Percentiles rank a stretch among this genome's conserved stretches.
phyloP scores from a whole-genome alignment of 2,113 vertebrate species.

The Myxocyprinus asiaticus region DNA sequence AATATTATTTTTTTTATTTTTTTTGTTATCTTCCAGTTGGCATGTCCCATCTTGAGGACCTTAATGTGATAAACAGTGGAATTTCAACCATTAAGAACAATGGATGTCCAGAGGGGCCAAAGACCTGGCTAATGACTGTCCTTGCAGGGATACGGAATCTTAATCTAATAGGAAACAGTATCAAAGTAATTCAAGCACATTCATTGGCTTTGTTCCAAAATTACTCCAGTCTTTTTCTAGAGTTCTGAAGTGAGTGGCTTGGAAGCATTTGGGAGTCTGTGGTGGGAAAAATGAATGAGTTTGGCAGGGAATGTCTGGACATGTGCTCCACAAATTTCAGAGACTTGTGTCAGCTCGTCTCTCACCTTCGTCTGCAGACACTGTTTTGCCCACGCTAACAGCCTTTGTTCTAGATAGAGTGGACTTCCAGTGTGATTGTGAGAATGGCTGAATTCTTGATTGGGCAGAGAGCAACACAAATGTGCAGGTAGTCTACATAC shows the following conservation, averaged over 20 bases:
- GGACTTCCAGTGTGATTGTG: slow-evolving; percentile 53
- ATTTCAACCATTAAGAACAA: slow-evolving; percentile 20
- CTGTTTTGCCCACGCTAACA: slow-evolving; percentile 29
- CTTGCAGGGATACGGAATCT: slow-evolving; percentile 46
- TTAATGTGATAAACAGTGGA: background rate
- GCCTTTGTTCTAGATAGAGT: slow-evolving; percentile 43
- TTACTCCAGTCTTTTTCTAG: slow-evolving; percentile 39
- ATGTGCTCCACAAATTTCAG: slow-evolving; percentile 12
- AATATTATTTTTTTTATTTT: slow-evolving; percentile 45
- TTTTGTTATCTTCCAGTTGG: slow-evolving; percentile 34
- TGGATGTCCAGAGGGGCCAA: slow-evolving; percentile 30
- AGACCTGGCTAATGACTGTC: slow-evolving; percentile 19
- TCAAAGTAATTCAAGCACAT: slow-evolving; percentile 22
- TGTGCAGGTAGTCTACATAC: slow-evolving; percentile 46
- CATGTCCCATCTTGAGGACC: slow-evolving; percentile 31
- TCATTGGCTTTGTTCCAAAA: slow-evolving; percentile 50
- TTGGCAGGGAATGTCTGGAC: background rate
- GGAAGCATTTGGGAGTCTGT: slow-evolving; percentile 48
- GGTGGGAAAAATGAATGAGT: slow-evolving; percentile 22
- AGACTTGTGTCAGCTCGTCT: slow-evolving; percentile 38
- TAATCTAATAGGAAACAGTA: background rate
- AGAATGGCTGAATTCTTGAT: slow-evolving; percentile 46
- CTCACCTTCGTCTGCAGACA: slow-evolving; percentile 9
- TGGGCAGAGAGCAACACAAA: slow-evolving; percentile 38
- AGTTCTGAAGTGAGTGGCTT: slow-evolving; percentile 4